Percentiles rank a stretch among this genome's conserved stretches.
phyloP scores from a whole-genome alignment of 2,113 vertebrate species.

The Tenebrosternarchus preto region DNA sequence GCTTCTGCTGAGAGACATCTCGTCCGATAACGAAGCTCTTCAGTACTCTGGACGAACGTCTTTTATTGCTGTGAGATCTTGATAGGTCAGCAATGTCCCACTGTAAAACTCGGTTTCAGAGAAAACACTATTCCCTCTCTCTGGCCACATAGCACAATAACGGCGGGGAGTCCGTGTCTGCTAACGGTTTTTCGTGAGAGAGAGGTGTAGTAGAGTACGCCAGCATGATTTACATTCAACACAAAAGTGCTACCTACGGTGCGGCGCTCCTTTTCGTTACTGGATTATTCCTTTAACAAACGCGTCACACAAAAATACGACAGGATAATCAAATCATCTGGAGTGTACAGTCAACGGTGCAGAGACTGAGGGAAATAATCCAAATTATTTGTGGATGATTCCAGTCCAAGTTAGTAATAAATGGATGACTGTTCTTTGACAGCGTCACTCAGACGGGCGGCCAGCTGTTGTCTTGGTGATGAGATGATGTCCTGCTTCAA shows the following conservation, averaged over 20 bases:
- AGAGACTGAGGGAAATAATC: slow-evolving; percentile 1
- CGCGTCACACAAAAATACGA: background rate
- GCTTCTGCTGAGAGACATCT: slow-evolving; percentile 48
- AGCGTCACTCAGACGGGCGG: no score
- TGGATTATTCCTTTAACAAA: slow-evolving; percentile 1
- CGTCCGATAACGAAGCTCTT: background rate
- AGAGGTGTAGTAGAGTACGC: background rate
- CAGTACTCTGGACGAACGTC: background rate
- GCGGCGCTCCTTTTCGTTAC: background rate
- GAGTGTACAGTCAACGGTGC: background rate
- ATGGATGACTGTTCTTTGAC: no score
- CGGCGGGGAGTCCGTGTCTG: background rate
- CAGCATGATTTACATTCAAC: background rate
- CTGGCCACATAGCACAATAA: no score
- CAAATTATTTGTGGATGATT: background rate
- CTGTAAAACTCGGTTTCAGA: background rate
- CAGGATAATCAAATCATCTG: background rate
- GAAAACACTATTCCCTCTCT: no score
- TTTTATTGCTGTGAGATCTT: background rate
- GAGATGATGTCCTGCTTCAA: no score
- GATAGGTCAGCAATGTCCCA: background rate
- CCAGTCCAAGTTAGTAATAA: background rate
- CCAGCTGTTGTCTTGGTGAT: no score
- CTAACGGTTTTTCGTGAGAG: background rate
- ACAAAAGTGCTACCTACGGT: background rate